phyloP scores from a whole-genome alignment of 2,888 invertebrate species.

The Rotaria magnacalcarata region DNA sequence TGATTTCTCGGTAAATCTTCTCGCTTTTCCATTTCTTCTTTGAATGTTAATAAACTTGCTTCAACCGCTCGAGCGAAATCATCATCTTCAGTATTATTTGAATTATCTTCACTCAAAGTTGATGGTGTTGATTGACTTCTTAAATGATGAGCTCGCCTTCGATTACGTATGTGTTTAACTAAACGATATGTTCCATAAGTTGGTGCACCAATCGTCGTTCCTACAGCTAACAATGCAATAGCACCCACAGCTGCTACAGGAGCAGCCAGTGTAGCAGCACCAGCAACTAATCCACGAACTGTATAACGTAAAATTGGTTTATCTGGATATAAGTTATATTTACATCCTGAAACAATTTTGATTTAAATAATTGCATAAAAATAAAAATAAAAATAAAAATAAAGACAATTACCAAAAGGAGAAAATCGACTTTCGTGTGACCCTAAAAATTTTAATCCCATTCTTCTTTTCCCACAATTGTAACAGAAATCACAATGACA shows the following conservation, averaged over 20 bases:
- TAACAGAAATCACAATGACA: conserved; percentile 57
- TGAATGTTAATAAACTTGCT: too few relatives aligned
- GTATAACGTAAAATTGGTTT: conserved; percentile 54
- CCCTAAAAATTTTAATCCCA: conserved; percentile 52
- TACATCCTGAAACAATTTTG: conserved; percentile 53
- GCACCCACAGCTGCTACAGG: conserved; percentile 14
- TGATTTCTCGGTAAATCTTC: too few relatives aligned
- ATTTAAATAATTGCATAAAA: background rate
- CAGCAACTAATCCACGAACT: conserved; percentile 52
- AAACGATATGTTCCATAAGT: conserved; percentile 34
- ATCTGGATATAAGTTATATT: conserved; percentile 56
- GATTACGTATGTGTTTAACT: background rate
- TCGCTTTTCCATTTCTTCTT: too few relatives aligned
- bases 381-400: too few relatives aligned
- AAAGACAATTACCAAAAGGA: conserved; percentile 49
- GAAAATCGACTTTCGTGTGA: conserved; percentile 58
- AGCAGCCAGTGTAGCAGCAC: background rate
- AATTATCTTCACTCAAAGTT: too few relatives aligned
- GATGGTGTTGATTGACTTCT: background rate
- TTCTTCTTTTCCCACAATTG: conserved; percentile 57
- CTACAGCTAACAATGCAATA: background rate
- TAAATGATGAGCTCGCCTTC: background rate
- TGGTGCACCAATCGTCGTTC: background rate
- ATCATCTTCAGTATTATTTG: too few relatives aligned
- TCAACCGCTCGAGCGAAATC: too few relatives aligned